Evolutionary conservation across 92 coral and sea anemone species (phyloP).

Genomic region (Zoanthus solanderi): DNA sequence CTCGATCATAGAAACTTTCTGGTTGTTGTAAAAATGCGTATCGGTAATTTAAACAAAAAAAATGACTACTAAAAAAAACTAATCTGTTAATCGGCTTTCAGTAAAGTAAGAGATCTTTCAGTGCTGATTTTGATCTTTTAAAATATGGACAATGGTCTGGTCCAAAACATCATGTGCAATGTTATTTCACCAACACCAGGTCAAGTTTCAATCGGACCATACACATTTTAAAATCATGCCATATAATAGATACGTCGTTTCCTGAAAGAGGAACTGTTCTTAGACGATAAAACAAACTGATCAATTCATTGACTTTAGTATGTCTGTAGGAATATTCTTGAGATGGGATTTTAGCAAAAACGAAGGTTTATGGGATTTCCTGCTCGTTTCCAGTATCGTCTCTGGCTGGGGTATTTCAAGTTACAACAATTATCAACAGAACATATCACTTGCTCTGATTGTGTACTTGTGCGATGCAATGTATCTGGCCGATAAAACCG

Average conservation of each 20-base stretch:
- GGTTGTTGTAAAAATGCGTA: no score
- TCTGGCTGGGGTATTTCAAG: conserved; percentile 48
- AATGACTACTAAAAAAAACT: no score
- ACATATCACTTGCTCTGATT: conserved; percentile 45
- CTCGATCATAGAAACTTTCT: no score
- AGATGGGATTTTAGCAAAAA: not conserved
- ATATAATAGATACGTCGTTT: not conserved
- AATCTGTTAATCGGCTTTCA: no score
- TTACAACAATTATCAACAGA: conserved; percentile 17
- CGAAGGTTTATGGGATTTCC: conserved; percentile 46
- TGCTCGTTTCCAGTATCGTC: conserved; percentile 9
- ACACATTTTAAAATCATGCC: conserved; percentile 1
- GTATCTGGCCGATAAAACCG: conserved; percentile 44
- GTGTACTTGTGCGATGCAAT: conserved; percentile 64
- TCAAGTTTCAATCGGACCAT: not conserved
- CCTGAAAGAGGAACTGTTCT: not conserved
- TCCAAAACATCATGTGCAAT: not conserved
- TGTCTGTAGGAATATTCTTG: not conserved
- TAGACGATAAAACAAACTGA: not conserved
- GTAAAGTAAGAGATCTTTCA: no score
- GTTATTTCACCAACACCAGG: not conserved
- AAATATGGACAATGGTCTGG: not conserved
- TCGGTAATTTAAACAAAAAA: no score
- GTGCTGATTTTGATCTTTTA: not conserved
- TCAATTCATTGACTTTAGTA: no score